Evolutionary conservation across 2,113 vertebrate species (phyloP), one percentile per base, ranked within the genome.

Genomic region (Ceratotherium simum): DNA sequence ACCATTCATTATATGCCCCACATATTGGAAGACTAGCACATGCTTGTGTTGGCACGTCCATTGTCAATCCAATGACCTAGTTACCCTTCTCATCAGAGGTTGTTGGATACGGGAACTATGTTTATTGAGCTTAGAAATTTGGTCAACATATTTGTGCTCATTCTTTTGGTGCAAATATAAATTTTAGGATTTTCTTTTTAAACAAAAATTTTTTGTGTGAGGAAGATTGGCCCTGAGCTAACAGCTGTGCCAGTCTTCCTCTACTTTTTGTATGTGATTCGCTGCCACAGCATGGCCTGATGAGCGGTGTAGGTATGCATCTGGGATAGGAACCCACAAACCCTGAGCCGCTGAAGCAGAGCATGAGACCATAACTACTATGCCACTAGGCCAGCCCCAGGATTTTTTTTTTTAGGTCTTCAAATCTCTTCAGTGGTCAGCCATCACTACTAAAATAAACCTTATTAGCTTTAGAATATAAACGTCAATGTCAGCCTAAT

Each of bases 1-100:
- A 39, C 48, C 48, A 36, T 64, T 39, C 13, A 1, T 20, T 23
- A 13, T 3, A 6, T 16, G 51, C 51, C 0, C 14, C 54, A 23
- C 33, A 6, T 3, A 14, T 2, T 4, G 11, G 62, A 13, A 20
- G 21, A 8, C 18, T 4, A 29, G 70, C 10, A 2, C 2, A 1
- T 2, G n/a, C 33, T 56, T 6, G 16, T 4, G 16, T n/a, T 1
- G 29, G 17, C 29, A 5, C 5, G 3, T 10, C 60, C 58, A 18
- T 5, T 6, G 13, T 58, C 36, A 2, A 0, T 5, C 62, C 42
- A 60, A 11, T 2, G 17, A 10, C 36, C 48, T 25, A 2, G 1
- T 13, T 58, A 20, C 20, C 46, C 14, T 69, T 5, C 81, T 65
- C 62, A 33, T 16, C 5, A 7, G 46, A 20, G n/a, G 33, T 46